These are phyloP conservation scores for Pipra filicauda DNA, from an alignment of 2,113 vertebrate species.

Conservation along the genomic window DNA sequence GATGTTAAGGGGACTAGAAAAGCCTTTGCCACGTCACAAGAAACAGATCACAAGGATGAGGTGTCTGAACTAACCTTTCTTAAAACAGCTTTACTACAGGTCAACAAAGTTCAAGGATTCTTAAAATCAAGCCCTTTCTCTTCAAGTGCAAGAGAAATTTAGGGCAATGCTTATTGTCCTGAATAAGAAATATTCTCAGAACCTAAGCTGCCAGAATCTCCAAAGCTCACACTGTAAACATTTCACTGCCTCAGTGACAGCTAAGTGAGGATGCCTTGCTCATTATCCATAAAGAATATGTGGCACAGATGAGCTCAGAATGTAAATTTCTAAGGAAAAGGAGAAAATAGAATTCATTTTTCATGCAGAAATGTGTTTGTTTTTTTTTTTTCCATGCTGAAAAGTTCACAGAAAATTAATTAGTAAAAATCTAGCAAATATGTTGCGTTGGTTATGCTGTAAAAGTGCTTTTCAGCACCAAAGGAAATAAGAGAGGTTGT, in stretches of 20 bases:
- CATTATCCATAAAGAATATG: conserved; percentile 62
- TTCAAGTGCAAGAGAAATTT: conserved; percentile 9
- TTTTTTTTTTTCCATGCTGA: neutral
- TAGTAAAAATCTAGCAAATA: neutral
- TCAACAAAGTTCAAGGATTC: conserved; percentile 39
- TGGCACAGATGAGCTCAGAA: conserved; percentile 55
- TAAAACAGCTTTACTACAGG: neutral
- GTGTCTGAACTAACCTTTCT: conserved; percentile 5
- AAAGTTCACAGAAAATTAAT: conserved; percentile 34
- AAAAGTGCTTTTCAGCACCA: neutral
- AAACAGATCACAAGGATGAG: neutral
- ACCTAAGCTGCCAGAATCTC: conserved; percentile 64
- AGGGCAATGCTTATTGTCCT: conserved; percentile 26
- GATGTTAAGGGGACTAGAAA: conserved; percentile 6
- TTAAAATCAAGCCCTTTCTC: neutral
- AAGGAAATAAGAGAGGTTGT: neutral
- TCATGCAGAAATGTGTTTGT: neutral
- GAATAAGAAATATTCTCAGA: conserved; percentile 64
- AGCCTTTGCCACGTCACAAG: neutral
- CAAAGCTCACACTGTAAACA: conserved; percentile 63
- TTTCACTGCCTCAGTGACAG: conserved; percentile 68
- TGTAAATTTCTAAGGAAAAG: conserved; percentile 48
- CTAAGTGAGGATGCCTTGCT: conserved; percentile 66
- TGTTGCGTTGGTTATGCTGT: neutral
- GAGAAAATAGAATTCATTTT: conserved; percentile 35